phyloP scores from a whole-genome alignment of 2,797 vertebrate species.

The Sebastes diaconus region DNA sequence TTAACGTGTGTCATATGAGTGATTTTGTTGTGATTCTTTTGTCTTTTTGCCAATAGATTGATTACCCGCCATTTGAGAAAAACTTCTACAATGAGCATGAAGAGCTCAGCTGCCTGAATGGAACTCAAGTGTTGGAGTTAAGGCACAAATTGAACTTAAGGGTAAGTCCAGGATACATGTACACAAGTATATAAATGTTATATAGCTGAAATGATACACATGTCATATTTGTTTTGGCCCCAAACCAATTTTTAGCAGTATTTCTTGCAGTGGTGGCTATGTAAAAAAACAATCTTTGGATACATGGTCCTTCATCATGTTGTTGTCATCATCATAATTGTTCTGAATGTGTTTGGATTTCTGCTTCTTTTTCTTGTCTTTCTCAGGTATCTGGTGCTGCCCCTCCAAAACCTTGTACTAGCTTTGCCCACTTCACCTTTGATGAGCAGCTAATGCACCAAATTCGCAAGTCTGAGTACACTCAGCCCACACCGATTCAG shows the following conservation, averaged over 20 bases:
- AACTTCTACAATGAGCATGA: constrained; percentile 98
- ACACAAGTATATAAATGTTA: not conserved
- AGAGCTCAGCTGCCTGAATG: constrained; percentile 90
- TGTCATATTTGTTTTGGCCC: not conserved
- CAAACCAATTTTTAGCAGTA: not conserved
- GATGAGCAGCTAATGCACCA: constrained; percentile 98
- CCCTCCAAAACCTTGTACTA: constrained; percentile 93
- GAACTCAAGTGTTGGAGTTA: constrained; percentile 89
- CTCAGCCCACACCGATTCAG: constrained; percentile 97
- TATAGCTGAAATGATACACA: not conserved
- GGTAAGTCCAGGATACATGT: constrained; percentile 76
- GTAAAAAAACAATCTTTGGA: not conserved
- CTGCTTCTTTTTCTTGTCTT: not conserved
- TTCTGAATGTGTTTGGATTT: not conserved
- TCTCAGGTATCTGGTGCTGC: constrained; percentile 94
- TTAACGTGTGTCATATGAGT: not conserved
- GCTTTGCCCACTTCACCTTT: constrained; percentile 97
- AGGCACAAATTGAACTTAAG: constrained; percentile 94
- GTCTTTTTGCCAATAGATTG: constrained; percentile 83
- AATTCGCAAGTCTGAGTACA: constrained; percentile 98
- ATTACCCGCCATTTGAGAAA: constrained; percentile 97
- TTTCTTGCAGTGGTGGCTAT: not conserved
- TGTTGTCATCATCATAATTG: not conserved
- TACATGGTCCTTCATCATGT: not conserved
- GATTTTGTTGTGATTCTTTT: not conserved